Base-by-base conservation (phyloP, 2,113 vertebrate genomes). In the Corythaeola cristata region DNA sequence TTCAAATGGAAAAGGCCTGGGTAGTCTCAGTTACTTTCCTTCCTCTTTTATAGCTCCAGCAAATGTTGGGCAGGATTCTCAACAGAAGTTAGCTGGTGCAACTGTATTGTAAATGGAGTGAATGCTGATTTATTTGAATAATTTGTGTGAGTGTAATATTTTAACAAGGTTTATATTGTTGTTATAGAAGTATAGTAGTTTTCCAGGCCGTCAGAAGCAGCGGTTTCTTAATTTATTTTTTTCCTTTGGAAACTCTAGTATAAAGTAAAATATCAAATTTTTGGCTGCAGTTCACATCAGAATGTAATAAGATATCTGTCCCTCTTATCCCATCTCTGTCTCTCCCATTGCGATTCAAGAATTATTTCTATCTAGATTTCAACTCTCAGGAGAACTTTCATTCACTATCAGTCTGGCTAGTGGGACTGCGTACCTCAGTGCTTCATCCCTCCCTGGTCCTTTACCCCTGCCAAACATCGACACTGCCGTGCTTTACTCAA, bases 1-100 rank as follows among this genome's bases (percentile, higher is more conserved):
- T 95, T 93, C 63, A 76, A 58, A 67, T 91, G 94, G 84, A 95
- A 96, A 96, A 91, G 80, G 87, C 60, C 80, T 96, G 96, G 80
- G 41, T 86, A 91, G 78, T 94, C 89, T 92, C 91, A 74, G 35
- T 81, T 78, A 55, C 77, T 90, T 90, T 85, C 82, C 79, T 66
- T 92, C 71, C 37, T 86, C 64, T 94, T 94, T 91, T 96, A 88
- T 88, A 90, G 82, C 63, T 90, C 37, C 59, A 94, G 78, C 33
- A 90, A 80, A 74, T 39, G 67, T 68, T 85, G 85, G 72, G 72
- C 80, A 87, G 52, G 56, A 72, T 91, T 77, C 76, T 93, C 76
- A 84, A 67, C 59, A 89, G 80, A 96, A 84, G 52, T 92, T 85
- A 92, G 50, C 32, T 89, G 64, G 55, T 96, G 80, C 73, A 86